Evolutionary conservation across 2,113 vertebrate species (phyloP), one percentile per base, ranked within the genome.

Genomic region (Capricornis sumatraensis): DNA sequence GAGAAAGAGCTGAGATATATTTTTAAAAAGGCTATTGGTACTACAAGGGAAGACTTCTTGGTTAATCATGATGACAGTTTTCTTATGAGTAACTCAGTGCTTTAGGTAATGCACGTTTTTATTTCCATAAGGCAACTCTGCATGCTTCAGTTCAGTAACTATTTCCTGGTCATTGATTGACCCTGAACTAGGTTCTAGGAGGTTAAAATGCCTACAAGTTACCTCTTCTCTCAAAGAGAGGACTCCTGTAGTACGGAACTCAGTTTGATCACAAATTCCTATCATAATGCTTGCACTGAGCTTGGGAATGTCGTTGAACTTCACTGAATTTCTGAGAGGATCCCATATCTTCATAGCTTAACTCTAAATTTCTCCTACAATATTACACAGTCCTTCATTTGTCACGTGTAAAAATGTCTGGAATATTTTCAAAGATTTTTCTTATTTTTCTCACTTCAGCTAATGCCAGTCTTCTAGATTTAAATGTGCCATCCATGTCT

Each of bases 1-100:
- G 40, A n/a, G 10, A 76, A 45, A 92, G 47, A 84, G 30, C 6
- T 90, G n/a, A 89, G 27, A 74, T 36, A 47, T 27, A 82, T 4
- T 58, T 96, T 85, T 43, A 52, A 43, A 93, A 97, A 53, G 8
- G 30, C 16, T 74, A 12, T 19, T 93, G 21, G 7, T 87, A 58
- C 25, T 90, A 0, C 13, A 84, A 16, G 92, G 40, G 52, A 92
- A 95, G 33, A 82, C 62, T 93, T 82, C 81, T 95, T 83, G 60
- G 91, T 95, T 96, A 94, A 96, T 94, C 43, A 94, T 62, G 47
- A 57, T 89, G 52, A 78, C 33, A 64, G 15, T 86, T 89, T 95
- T 93, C 89, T 90, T 95, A 92, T 45, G 43, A 91, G n/a, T 90
- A 53, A 89, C 27, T 6, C 45, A 87, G 40, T 58, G 57, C 27